Evolutionary conservation across 64 coral and sea anemone genomes (phyloP).

Genomic region (Stichodactyla mertensii): DNA sequence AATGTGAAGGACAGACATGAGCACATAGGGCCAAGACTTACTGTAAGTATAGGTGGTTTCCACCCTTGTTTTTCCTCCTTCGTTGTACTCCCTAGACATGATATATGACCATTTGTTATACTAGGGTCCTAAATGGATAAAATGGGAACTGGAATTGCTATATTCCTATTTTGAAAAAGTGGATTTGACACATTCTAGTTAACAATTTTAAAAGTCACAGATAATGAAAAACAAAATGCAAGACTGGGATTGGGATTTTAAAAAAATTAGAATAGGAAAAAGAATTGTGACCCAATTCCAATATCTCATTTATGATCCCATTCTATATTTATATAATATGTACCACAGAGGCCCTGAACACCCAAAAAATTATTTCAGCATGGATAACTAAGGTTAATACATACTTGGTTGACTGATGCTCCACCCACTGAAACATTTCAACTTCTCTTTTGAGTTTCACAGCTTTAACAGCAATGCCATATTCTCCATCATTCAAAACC

Average conservation of each 20-base stretch:
- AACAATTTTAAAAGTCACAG: too few relatives aligned
- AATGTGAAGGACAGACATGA: not conserved
- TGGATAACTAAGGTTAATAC: too few relatives aligned
- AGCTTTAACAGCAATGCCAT: conserved; percentile 74
- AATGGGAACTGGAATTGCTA: too few relatives aligned
- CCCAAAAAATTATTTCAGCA: not conserved
- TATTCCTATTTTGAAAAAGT: too few relatives aligned
- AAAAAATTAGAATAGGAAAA: too few relatives aligned
- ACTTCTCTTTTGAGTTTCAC: conserved; percentile 76
- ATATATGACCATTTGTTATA: not conserved
- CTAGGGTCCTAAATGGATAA: not conserved
- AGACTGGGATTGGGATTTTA: too few relatives aligned
- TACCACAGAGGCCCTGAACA: not conserved
- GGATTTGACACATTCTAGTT: too few relatives aligned
- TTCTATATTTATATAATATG: too few relatives aligned
- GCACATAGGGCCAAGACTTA: conserved; percentile 21
- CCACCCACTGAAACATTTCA: conserved; percentile 98
- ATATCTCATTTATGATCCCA: too few relatives aligned
- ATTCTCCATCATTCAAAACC: conserved; percentile 76
- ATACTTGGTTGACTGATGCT: conserved; percentile 79
- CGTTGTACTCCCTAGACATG: conserved; percentile 63
- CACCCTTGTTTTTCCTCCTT: conserved; percentile 67
- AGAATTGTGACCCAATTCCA: too few relatives aligned
- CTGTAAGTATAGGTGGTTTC: conserved; percentile 95
- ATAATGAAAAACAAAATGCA: too few relatives aligned